These are phyloP conservation scores for Panthera tigris DNA, from an alignment of 2,113 vertebrate species.

Conservation along the genomic window DNA sequence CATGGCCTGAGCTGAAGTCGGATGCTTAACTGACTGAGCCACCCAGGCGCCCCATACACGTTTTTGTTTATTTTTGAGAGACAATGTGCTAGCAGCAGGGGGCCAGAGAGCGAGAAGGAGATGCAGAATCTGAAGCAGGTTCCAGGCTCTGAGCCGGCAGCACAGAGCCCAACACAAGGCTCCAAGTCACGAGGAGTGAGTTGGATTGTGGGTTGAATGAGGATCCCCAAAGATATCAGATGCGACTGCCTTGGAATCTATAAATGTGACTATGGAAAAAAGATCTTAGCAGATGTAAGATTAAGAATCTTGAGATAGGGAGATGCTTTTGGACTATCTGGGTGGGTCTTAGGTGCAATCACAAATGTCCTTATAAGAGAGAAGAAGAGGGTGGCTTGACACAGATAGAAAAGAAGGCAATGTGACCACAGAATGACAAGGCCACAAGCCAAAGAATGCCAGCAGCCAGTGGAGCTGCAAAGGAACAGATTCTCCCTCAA, in stretches of 20 bases:
- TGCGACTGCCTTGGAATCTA: not conserved
- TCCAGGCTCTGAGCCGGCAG: too few species aligned
- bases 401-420: not conserved
- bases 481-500: not conserved
- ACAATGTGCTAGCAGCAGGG: too few species aligned
- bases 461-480: not conserved
- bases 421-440: not conserved
- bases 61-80: too few species aligned
- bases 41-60: too few species aligned
- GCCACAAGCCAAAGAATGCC: not conserved
- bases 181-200: too few species aligned
- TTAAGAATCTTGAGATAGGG: not conserved
- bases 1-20: too few species aligned
- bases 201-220: too few species aligned
- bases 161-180: too few species aligned
- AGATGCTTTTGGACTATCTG: not conserved
- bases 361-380: not conserved
- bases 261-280: not conserved
- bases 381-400: not conserved
- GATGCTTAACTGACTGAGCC: too few species aligned
- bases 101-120: too few species aligned
- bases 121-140: too few species aligned
- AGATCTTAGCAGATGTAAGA: not conserved
- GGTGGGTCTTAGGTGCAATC: not conserved
- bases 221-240: not conserved